A percentile compares a stretch with the other conserved stretches of the same genome.
These are phyloP conservation scores for Sylvia atricapilla DNA, from an alignment of 2,113 vertebrate species.

Conservation along the genomic window DNA sequence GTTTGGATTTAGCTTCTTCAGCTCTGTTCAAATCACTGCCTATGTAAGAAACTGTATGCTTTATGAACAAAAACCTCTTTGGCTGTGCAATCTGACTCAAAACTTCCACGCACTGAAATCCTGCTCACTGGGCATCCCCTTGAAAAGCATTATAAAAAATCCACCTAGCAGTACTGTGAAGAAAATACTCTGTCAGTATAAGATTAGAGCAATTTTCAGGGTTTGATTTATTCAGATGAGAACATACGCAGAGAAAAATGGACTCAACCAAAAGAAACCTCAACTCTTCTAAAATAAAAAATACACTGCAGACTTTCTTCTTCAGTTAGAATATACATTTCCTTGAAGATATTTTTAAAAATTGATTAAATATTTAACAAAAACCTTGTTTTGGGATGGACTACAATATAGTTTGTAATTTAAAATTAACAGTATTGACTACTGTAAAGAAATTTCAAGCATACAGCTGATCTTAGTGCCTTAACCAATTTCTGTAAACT, in stretches of 20 bases:
- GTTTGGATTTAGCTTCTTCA: neutral
- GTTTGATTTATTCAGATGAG: neutral
- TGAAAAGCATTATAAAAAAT: neutral
- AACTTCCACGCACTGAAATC: neutral
- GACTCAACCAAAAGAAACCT: neutral
- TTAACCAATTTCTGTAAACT: neutral
- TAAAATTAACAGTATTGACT: neutral
- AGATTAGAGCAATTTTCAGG: neutral
- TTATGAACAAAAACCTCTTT: neutral
- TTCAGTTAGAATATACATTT: neutral
- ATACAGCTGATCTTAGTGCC: neutral
- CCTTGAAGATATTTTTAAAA: neutral
- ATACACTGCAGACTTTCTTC: neutral
- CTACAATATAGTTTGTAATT: neutral
- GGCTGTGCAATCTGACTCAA: neutral
- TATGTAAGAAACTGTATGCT: neutral
- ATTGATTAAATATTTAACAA: neutral
- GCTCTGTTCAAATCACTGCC: neutral
- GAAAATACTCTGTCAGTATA: neutral
- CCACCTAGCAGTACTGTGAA: neutral
- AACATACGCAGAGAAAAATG: neutral
- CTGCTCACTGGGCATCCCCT: neutral
- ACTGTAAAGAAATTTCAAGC: neutral
- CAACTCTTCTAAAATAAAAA: neutral
- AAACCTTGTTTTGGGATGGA: neutral